Percentiles rank a stretch among this genome's conserved stretches.
These are phyloP conservation scores for Odontamblyopus rebecca DNA, from an alignment of 2,797 vertebrate species.

Conservation along the genomic window DNA sequence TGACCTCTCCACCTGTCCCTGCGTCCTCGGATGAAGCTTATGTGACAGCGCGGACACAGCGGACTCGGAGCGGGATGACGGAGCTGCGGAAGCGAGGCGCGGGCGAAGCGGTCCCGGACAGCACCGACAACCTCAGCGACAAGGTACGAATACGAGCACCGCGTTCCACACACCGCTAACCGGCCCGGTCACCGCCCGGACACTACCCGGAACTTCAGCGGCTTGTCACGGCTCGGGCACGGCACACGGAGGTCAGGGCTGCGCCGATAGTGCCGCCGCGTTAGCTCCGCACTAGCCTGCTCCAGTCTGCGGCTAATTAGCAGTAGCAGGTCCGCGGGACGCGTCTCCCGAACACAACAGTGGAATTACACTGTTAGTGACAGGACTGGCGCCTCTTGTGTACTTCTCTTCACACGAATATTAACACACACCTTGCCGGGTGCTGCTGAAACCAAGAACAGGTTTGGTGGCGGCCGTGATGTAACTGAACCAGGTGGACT, in stretches of 20 bases:
- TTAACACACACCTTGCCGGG: not conserved
- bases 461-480: not conserved
- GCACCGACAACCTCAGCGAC: slow-evolving; percentile 75
- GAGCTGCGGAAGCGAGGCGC: slow-evolving; percentile 78
- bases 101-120: slow-evolving; percentile 70
- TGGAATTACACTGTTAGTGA: not conserved
- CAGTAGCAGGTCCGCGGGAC: not conserved
- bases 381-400: not conserved
- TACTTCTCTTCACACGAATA: not conserved
- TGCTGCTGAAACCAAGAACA: not conserved
- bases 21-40: slow-evolving; percentile 40
- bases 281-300: slow-evolving; percentile 13
- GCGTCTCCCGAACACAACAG: not conserved
- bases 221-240: slow-evolving; percentile 16
- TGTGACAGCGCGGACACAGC: slow-evolving; percentile 34
- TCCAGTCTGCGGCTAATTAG: slow-evolving; percentile 14
- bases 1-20: not conserved
- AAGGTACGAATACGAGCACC: slow-evolving; percentile 55
- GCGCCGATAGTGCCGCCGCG: not conserved
- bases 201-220: slow-evolving; percentile 14
- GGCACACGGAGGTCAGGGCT: not conserved
- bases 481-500: slow-evolving; percentile 1
- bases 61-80: slow-evolving; percentile 63
- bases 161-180: rapidly evolving
- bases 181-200: rapidly evolving